Conservation (phyloP, 2,797 vertebrate genomes). For the Sebastes matsubarae region DNA sequence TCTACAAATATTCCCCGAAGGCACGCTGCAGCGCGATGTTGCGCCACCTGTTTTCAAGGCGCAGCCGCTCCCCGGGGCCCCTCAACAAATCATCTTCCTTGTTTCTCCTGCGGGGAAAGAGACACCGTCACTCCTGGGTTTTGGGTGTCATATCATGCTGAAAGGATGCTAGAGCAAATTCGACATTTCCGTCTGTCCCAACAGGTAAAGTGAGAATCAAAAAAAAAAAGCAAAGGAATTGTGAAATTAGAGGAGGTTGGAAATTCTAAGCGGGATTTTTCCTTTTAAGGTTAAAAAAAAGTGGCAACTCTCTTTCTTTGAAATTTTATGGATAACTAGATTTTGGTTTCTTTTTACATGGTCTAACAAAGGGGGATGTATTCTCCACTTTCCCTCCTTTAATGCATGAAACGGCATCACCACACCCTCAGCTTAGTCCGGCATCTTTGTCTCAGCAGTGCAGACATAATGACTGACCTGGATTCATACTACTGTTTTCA, state of each 20-base stretch:
- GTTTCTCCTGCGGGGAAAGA: conserved; percentile 82
- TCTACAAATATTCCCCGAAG: conserved; percentile 84
- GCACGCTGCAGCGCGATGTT: conserved; percentile 75
- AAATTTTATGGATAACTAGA: conserved; percentile 25
- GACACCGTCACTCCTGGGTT: conserved; percentile 79
- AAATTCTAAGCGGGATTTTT: conserved; percentile 46
- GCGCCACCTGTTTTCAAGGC: conserved; percentile 85
- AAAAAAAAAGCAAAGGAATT: conserved; percentile 56
- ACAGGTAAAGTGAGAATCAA: conserved; percentile 76
- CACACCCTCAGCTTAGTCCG: conserved; percentile 52
- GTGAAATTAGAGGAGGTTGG: conserved; percentile 62
- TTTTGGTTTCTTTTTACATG: conserved; percentile 11
- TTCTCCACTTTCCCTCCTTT: conserved; percentile 14
- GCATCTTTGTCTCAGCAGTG: conserved; percentile 64
- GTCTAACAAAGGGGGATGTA: conserved; percentile 26
- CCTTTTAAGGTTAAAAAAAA: conserved; percentile 41
- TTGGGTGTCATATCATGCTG: conserved; percentile 82
- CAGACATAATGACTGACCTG: conserved; percentile 79
- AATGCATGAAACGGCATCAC: conserved; percentile 41
- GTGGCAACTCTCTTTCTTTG: conserved; percentile 18
- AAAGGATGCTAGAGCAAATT: conserved; percentile 76
- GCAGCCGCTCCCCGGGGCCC: conserved; percentile 73
- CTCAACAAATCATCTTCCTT: conserved; percentile 82
- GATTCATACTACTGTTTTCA: conserved; percentile 81
- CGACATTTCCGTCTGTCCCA: conserved; percentile 76